Percentiles rank a stretch among this genome's conserved stretches.
Conservation (phyloP, 2,888 invertebrate species). For the Antheraea yamamai region DNA sequence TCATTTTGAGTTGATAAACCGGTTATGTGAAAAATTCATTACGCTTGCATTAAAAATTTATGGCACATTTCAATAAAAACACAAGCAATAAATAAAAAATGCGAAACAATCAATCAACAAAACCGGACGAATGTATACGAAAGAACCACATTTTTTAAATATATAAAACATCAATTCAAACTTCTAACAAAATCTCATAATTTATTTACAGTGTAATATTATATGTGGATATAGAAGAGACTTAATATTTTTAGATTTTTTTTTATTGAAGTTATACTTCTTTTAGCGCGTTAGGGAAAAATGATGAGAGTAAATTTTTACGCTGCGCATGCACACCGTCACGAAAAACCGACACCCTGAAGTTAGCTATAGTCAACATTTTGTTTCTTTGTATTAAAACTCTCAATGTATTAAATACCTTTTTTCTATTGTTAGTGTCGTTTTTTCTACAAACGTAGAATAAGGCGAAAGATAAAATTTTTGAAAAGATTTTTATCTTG, state of each 20-base stretch:
- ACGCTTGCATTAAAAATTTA: constrained; percentile 4
- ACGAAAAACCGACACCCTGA: too few relatives aligned
- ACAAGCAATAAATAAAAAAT: constrained; percentile 20
- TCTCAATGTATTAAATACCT: too few relatives aligned
- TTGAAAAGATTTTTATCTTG: too few relatives aligned
- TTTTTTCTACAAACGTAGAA: too few relatives aligned
- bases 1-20: background rate
- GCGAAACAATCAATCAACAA: constrained; percentile 25
- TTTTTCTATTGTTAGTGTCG: too few relatives aligned
- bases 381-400: too few relatives aligned
- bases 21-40: background rate
- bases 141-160: background rate
- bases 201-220: background rate
- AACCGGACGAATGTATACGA: constrained; percentile 1
- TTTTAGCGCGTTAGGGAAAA: too few relatives aligned
- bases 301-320: too few relatives aligned
- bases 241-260: background rate
- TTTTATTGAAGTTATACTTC: too few relatives aligned
- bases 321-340: too few relatives aligned
- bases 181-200: background rate
- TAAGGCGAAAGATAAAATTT: too few relatives aligned
- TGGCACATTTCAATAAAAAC: background rate
- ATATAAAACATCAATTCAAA: background rate
- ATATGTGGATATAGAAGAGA: background rate
- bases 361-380: too few relatives aligned